A percentile compares a stretch with the other conserved stretches of the same genome.
Evolutionary conservation across 2,113 vertebrate genomes (phyloP).

Genomic region (Carlito syrichta): DNA sequence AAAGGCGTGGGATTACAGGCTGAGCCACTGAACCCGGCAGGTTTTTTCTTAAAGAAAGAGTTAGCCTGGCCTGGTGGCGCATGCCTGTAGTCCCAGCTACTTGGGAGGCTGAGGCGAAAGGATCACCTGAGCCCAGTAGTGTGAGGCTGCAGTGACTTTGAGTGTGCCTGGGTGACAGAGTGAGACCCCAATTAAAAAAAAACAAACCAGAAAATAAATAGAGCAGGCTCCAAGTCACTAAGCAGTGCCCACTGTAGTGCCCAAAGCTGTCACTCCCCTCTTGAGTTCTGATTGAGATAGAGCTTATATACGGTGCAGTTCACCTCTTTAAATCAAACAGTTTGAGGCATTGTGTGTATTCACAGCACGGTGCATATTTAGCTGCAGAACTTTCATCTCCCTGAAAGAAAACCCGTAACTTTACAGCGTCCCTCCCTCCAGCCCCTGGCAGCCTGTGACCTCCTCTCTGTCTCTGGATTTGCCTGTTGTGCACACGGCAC

Average conservation of each 20-base stretch:
- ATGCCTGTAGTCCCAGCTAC: too few species aligned
- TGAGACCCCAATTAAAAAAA: neutral
- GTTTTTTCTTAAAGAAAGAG: too few species aligned
- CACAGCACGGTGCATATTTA: fast-evolving
- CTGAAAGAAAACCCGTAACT: neutral
- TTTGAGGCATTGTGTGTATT: neutral
- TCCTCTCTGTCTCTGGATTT: neutral
- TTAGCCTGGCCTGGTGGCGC: too few species aligned
- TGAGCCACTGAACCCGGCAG: too few species aligned
- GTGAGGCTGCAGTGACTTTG: too few species aligned
- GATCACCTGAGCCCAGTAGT: too few species aligned
- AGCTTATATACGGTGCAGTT: fast-evolving
- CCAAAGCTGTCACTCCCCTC: fast-evolving
- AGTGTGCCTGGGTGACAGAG: too few species aligned
- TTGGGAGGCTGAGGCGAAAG: too few species aligned
- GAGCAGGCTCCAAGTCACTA: fast-evolving
- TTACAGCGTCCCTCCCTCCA: neutral
- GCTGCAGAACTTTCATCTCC: fast-evolving
- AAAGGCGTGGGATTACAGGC: too few species aligned
- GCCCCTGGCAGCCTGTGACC: too few species aligned
- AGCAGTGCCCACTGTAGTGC: fast-evolving
- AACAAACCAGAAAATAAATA: fast-evolving
- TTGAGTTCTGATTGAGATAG: neutral
- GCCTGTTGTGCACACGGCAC: too few species aligned
- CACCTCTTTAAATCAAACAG: neutral